phyloP scores from a whole-genome alignment of 1,140 invertebrate species.

The Trichonephila clavata region DNA sequence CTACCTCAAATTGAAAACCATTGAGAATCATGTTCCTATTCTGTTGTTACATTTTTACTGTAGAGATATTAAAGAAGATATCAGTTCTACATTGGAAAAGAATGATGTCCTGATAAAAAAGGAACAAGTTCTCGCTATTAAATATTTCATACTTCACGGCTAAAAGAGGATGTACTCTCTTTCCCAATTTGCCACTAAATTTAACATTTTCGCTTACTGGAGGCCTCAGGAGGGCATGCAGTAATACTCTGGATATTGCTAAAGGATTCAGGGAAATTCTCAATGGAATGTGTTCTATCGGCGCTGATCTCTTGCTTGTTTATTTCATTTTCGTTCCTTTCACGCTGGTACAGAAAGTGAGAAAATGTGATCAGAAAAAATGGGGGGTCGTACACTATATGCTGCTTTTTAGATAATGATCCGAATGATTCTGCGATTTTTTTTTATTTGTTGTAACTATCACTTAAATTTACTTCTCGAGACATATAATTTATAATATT shows the following conservation, averaged over 20 bases:
- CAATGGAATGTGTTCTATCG: conserved; percentile 33
- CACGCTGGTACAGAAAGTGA: neutral
- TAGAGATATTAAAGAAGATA: conserved; percentile 31
- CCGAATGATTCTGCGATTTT: neutral
- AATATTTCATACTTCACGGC: conserved; percentile 43
- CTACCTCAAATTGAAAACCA: neutral
- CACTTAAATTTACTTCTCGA: too few relatives aligned
- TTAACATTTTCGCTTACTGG: conserved; percentile 52
- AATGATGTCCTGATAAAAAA: conserved; percentile 30
- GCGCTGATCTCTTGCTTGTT: neutral
- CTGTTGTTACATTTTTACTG: neutral
- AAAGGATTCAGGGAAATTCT: neutral
- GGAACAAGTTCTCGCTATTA: conserved; percentile 58
- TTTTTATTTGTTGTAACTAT: too few relatives aligned
- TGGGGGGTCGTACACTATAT: neutral
- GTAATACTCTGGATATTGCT: conserved; percentile 12
- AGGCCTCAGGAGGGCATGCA: neutral
- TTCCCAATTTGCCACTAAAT: conserved; percentile 70
- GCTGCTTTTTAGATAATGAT: neutral
- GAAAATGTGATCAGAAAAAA: neutral
- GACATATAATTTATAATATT: too few relatives aligned
- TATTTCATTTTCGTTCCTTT: neutral
- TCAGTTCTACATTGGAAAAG: conserved; percentile 4
- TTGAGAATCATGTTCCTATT: neutral
- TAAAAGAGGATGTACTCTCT: neutral